Conservation (phyloP, 2,888 invertebrate genomes). For the Halocaridina rubra region DNA sequence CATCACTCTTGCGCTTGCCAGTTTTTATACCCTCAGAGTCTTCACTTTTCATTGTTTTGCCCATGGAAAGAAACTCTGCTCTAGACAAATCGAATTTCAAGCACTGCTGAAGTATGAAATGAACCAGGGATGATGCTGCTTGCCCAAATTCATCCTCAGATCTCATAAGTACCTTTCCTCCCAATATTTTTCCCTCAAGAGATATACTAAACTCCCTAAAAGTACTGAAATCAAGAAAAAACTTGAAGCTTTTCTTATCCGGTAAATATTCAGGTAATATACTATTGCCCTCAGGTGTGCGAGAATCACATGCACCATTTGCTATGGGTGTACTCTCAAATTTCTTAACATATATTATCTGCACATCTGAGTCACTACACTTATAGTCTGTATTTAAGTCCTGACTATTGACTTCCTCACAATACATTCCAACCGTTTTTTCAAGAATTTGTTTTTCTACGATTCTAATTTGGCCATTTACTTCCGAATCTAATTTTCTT, state of each 20-base stretch:
- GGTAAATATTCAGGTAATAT: not conserved
- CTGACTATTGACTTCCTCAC: not conserved
- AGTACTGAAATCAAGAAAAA: not conserved
- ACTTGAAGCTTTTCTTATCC: slow-evolving; percentile 2
- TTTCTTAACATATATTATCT: not conserved
- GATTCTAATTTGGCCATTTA: too few species aligned
- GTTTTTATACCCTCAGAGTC: not conserved
- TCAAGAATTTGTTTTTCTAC: too few species aligned
- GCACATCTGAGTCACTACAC: not conserved
- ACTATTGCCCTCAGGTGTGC: not conserved
- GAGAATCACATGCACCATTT: not conserved
- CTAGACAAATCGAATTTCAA: slow-evolving; percentile 32
- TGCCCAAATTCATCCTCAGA: slow-evolving; percentile 29
- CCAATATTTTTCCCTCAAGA: slow-evolving; percentile 21
- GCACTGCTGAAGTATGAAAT: slow-evolving; percentile 40
- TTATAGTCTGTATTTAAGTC: not conserved
- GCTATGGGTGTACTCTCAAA: not conserved
- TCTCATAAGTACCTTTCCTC: not conserved
- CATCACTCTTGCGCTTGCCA: not conserved
- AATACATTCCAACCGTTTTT: not conserved
- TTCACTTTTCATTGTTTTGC: too few species aligned
- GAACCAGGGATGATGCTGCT: slow-evolving; percentile 20
- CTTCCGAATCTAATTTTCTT: too few species aligned
- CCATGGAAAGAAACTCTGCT: too few species aligned
- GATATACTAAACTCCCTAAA: slow-evolving; percentile 20